Conservation (phyloP, 1,140 invertebrate genomes). For the Drosophila athabasca region DNA sequence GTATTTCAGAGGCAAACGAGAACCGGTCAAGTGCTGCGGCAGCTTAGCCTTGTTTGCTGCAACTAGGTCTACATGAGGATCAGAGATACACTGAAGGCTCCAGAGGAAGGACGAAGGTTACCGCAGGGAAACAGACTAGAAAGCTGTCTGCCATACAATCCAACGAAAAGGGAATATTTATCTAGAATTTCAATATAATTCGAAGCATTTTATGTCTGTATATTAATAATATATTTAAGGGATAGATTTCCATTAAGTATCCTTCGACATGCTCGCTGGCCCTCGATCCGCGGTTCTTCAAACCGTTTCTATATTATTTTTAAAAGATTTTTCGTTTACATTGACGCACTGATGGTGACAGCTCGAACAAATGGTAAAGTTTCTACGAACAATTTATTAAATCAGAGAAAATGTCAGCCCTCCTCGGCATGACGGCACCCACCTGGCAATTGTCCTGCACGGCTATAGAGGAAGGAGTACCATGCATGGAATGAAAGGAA, state of each 20-base stretch:
- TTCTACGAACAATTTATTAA: constrained; percentile 37
- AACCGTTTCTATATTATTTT: constrained; percentile 43
- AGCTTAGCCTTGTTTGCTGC: constrained; percentile 3
- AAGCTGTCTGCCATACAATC: no score
- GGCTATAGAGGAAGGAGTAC: constrained; percentile 17
- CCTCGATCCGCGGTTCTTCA: constrained; percentile 7
- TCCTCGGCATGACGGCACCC: constrained; percentile 6
- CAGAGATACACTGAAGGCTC: no score
- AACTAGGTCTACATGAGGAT: constrained; percentile 12
- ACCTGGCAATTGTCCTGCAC: constrained; percentile 24
- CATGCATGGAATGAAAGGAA: constrained; percentile 40
- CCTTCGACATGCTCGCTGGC: no score
- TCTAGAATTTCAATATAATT: no score
- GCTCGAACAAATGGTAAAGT: constrained; percentile 33
- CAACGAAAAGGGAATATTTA: no score
- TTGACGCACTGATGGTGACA: constrained; percentile 39
- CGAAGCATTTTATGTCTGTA: no score
- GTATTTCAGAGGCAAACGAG: constrained; percentile 36
- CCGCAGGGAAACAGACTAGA: no score
- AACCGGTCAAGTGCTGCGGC: constrained; percentile 70
- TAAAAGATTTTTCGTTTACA: constrained; percentile 28
- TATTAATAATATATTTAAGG: no score
- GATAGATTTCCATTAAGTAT: no score
- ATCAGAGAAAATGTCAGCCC: constrained; percentile 18
- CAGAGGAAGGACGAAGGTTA: no score